Base-by-base conservation (phyloP, 2,797 vertebrate species). In the Ceyx erithaca region DNA sequence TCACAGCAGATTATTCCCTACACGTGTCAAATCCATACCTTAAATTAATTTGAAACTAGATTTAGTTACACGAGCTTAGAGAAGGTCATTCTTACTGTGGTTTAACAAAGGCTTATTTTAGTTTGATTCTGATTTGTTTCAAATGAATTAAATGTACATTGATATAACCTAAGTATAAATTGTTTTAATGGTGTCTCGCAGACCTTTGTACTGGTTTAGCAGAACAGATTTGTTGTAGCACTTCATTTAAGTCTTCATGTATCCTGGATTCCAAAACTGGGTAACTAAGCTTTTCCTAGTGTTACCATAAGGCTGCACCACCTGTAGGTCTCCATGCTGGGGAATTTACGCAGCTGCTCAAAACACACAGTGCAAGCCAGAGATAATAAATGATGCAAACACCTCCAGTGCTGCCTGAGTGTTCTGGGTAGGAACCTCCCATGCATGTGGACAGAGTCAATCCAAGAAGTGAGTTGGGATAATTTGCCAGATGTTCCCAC, bases 401-500 rank as follows among this genome's bases (percentile, higher is more conserved):
- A 68, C n/a, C 80, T 79, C 70, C 70, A 78, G 52, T 49, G 69
- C 79, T 28, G 54, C 64, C 87, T 94, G 49, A 59, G 43, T 14
- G 40, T 28, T 58, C 49, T 2, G 23, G 31, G 30, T 31, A 45
- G 14, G 76, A 83, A 59, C 41, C 46, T 93, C 54, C 75, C 81
- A 77, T 78, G 79, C 72, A 51, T 4, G 58, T 51, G 46, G 86
- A 69, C 79, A 81, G 63, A 66, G 75, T 68, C 71, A 52, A 40
- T 92, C 75, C 86, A 70, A 41, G 77, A 85, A 94, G 52, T 28
- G 61, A 90, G 54, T 3, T 68, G 68, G 76, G 76, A 89, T 48
- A 1, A 59, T 80, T 75, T 92, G 91, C 87, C 92, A 89, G 89
- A 35, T 82, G 76, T 85, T 94, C 87, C 89, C 84, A 90, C 86